Evolutionary conservation across 30 jellyfish, hydroid and myxozoan species (phyloP), one percentile per base, ranked within the genome.

Genomic region (Catostylus mosaicus): DNA sequence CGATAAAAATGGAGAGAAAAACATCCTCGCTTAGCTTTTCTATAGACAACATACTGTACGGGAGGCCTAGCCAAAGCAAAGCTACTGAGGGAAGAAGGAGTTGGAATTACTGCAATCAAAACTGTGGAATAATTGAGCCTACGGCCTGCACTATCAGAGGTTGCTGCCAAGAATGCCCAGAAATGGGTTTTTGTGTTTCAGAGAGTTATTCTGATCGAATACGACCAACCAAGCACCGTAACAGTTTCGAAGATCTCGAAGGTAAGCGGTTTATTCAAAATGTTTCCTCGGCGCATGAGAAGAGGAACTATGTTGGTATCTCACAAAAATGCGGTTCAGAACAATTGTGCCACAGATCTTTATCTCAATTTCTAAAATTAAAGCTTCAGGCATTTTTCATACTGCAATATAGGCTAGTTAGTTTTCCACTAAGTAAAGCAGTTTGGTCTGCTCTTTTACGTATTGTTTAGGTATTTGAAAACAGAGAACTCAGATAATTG

Each of bases 11-110:
- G 90, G 84, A 67, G n/a, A 50, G 33, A 52, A 59, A 50, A 24
- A 16, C 83, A 24, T 48, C 90, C 40, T 30, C 32, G 26, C 72
- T 80, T 12, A 80, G 90, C 52, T 80, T 80, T 66, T 80, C 90
- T 16, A 80, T 80, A 27, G 90, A 80, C 23, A 80, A 67, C 34
- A 80, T 80, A 34, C 64, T 80, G 78, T 56, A 67, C 35, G 90
- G 90, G 9, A 80, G 80, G 65, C 57, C 84, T 14, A 48, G n/a
- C 56, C 8, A 31, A 59, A 23, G 48, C 56, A 62, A 77, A 45
- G 34, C 54, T 19, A 59, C 43, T 60, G 78, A 77, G 66, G 78
- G 38, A 34, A 35, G 85, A 54, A 35, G 46, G 30, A 52, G 37
- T 9, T 46, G 62, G 50, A 46, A 51, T 30, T 74, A 66, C 47